Percentiles rank a stretch among this genome's conserved stretches.
These are phyloP conservation scores for Microctenopoma lineatum DNA, from an alignment of 2,797 vertebrate species.

Conservation along the genomic window DNA sequence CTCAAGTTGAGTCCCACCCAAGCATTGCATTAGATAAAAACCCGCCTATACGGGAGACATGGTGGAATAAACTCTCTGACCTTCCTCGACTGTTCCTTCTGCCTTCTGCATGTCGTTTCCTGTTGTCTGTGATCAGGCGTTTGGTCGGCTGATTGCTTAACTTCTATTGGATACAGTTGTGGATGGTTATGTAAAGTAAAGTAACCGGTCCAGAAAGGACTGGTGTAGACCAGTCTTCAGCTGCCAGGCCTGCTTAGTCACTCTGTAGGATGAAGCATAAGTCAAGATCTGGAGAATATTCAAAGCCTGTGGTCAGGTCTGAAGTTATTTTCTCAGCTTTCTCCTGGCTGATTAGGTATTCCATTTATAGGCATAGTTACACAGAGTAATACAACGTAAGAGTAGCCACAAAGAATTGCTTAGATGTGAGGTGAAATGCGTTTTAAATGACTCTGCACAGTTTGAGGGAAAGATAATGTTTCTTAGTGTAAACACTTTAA, in stretches of 20 bases:
- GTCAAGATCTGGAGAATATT: constrained; percentile 34
- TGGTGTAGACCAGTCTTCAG: constrained; percentile 19
- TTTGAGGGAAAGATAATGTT: constrained; percentile 10
- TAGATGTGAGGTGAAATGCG: background rate
- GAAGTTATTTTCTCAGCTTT: constrained; percentile 41
- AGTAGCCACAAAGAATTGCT: constrained; percentile 8
- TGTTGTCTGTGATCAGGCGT: background rate
- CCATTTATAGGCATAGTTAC: constrained; percentile 6
- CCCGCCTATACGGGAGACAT: background rate
- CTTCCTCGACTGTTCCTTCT: background rate
- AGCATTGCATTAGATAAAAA: background rate
- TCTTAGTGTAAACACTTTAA: constrained; percentile 12
- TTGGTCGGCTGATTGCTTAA: background rate
- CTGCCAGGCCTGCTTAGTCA: constrained; percentile 12
- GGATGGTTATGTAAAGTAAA: constrained; percentile 24
- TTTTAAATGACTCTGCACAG: constrained; percentile 31
- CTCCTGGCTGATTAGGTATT: constrained; percentile 18
- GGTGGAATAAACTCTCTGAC: background rate
- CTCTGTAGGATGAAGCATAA: constrained; percentile 38
- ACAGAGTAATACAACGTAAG: background rate
- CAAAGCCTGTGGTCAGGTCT: constrained; percentile 27
- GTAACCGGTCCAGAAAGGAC: constrained; percentile 23
- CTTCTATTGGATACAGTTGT: constrained; percentile 15
- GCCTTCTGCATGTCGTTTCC: background rate
- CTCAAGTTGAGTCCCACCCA: background rate